Conservation (phyloP, 92 coral and sea anemone genomes). For the Heteractis magnifica region DNA sequence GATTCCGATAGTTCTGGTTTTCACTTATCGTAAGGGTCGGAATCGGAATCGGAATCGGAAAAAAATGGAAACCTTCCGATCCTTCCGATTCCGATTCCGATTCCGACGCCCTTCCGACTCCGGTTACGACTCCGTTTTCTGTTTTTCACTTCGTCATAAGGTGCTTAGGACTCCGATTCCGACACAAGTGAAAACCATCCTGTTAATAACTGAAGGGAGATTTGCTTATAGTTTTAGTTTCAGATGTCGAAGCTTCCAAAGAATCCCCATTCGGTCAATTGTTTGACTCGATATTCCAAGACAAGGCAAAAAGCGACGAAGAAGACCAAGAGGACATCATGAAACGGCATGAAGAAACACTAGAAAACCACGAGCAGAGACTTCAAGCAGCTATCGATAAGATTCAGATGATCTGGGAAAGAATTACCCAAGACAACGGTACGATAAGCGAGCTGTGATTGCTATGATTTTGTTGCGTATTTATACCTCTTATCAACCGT, state of each 20-base stretch:
- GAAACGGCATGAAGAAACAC: conserved; percentile 14
- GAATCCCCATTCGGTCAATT: conserved; percentile 17
- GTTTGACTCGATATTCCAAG: conserved; percentile 36
- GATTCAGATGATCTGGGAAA: conserved; percentile 28
- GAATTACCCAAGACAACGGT: conserved; percentile 25
- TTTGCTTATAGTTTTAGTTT: neutral
- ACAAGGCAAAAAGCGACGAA: conserved; percentile 6
- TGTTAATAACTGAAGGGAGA: neutral
- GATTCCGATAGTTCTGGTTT: too few species aligned
- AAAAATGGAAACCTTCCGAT: too few species aligned
- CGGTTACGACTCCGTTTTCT: too few species aligned
- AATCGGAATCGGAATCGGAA: too few species aligned
- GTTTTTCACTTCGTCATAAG: too few species aligned
- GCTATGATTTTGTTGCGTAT: too few species aligned
- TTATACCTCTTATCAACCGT: too few species aligned
- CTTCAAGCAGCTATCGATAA: conserved; percentile 20
- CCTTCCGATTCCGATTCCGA: too few species aligned
- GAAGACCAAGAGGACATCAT: neutral
- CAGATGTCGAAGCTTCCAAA: conserved; percentile 19
- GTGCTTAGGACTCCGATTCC: neutral
- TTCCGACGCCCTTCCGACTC: too few species aligned
- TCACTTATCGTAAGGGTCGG: too few species aligned
- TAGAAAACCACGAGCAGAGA: conserved; percentile 27
- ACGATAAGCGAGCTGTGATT: neutral
- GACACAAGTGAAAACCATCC: neutral